A percentile compares a stretch with the other conserved stretches of the same genome.
phyloP scores from a whole-genome alignment of 2,888 invertebrate genomes.

The Cheilosia variabilis region DNA sequence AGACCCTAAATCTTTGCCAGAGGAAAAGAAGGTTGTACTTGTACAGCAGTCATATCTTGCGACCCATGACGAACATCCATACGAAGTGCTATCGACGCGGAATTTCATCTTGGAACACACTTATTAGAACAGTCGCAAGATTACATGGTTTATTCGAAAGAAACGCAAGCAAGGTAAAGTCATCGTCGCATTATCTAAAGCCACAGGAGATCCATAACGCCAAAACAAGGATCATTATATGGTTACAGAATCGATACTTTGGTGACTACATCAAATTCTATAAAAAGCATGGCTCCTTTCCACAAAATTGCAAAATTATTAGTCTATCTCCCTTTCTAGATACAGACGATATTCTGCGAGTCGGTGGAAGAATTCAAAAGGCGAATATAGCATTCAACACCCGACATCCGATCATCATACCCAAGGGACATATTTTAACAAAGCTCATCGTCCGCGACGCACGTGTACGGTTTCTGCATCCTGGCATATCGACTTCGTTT shows the following conservation, averaged over 20 bases:
- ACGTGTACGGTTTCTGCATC: not conserved
- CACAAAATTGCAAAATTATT: not conserved
- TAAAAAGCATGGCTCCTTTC: not conserved
- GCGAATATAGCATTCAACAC: too few relatives aligned
- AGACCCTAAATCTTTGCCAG: not conserved
- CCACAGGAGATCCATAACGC: too few relatives aligned
- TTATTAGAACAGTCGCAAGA: too few relatives aligned
- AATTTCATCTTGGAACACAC: too few relatives aligned
- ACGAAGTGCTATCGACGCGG: too few relatives aligned
- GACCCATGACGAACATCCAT: not conserved
- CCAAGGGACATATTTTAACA: too few relatives aligned
- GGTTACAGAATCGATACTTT: not conserved
- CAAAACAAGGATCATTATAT: not conserved
- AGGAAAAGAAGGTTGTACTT: not conserved
- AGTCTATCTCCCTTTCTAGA: not conserved
- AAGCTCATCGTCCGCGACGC: too few relatives aligned
- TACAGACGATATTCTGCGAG: not conserved
- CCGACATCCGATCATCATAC: too few relatives aligned
- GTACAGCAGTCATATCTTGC: not conserved
- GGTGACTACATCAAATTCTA: not conserved
- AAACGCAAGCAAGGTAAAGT: too few relatives aligned
- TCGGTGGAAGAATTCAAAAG: not conserved
- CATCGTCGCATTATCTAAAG: too few relatives aligned
- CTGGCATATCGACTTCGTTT: not conserved
- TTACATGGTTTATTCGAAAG: too few relatives aligned